A percentile compares a stretch with the other conserved stretches of the same genome.
These are phyloP conservation scores for Stramonita haemastoma DNA, from an alignment of 2,888 invertebrate species.

Conservation along the genomic window DNA sequence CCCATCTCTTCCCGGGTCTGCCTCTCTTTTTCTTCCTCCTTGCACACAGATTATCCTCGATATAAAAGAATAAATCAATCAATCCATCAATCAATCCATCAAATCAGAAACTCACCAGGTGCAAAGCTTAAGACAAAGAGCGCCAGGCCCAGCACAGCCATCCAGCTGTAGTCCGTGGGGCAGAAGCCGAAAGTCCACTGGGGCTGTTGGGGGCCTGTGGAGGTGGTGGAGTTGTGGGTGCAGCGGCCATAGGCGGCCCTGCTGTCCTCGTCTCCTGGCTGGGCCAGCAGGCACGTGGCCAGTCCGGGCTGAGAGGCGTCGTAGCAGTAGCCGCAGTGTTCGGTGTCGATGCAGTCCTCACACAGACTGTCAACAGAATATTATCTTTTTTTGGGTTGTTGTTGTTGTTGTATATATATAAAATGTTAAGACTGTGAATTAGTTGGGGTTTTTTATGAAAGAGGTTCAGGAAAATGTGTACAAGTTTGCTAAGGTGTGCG, in stretches of 20 bases:
- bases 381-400: too few relatives aligned
- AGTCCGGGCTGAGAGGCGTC: conserved; percentile 31
- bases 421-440: too few relatives aligned
- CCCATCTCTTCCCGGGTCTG: too few relatives aligned
- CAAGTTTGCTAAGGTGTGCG: background rate
- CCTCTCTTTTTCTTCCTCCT: too few relatives aligned
- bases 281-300: background rate
- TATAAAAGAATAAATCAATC: too few relatives aligned
- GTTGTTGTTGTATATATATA: too few relatives aligned
- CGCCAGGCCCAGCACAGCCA: conserved; percentile 77
- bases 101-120: conserved; percentile 75
- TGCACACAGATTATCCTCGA: too few relatives aligned
- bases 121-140: conserved; percentile 79
- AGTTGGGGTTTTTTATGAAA: background rate
- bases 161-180: conserved; percentile 76
- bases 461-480: background rate
- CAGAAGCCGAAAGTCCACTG: conserved; percentile 77
- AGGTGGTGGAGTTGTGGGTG: conserved; percentile 29
- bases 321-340: conserved; percentile 79
- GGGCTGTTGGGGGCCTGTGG: background rate
- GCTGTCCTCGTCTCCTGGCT: background rate
- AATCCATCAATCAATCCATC: too few relatives aligned
- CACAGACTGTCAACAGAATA: conserved; percentile 53
- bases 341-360: conserved; percentile 55
- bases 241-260: conserved; percentile 43